Conservation (phyloP, 2,113 vertebrate species). For the Polypterus senegalus region DNA sequence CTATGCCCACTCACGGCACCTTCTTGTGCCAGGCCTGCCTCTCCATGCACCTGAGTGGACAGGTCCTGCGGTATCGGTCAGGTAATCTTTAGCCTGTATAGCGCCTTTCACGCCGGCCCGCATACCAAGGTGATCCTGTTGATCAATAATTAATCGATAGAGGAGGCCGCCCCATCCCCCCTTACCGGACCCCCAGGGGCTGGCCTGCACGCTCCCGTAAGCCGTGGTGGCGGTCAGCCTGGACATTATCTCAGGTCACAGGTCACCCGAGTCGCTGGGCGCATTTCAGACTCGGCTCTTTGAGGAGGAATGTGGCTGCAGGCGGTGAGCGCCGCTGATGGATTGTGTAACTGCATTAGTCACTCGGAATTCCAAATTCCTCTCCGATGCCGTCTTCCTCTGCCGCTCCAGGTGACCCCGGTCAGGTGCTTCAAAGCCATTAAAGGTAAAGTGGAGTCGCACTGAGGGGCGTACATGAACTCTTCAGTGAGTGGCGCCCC, state of each 20-base stretch:
- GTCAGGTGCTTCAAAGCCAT: background rate
- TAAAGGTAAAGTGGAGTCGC: background rate
- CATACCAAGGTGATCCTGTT: too few relatives aligned
- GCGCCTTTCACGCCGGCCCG: too few relatives aligned
- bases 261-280: background rate
- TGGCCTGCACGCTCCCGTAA: background rate
- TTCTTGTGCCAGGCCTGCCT: too few relatives aligned
- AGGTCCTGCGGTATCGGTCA: too few relatives aligned
- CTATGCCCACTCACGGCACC: too few relatives aligned
- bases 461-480: too few relatives aligned
- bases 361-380: background rate
- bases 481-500: too few relatives aligned
- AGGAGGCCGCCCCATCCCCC: too few relatives aligned
- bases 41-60: too few relatives aligned
- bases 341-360: constrained; percentile 30
- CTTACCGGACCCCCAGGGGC: constrained; percentile 20
- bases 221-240: background rate
- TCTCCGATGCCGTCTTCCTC: constrained; percentile 3
- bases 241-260: background rate
- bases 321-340: constrained; percentile 40
- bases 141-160: too few relatives aligned
- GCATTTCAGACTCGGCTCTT: too few relatives aligned
- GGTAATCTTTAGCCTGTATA: too few relatives aligned
- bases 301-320: background rate
- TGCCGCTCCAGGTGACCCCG: background rate